phyloP scores from a whole-genome alignment of 1,140 invertebrate genomes.

The Listronotus bonariensis region DNA sequence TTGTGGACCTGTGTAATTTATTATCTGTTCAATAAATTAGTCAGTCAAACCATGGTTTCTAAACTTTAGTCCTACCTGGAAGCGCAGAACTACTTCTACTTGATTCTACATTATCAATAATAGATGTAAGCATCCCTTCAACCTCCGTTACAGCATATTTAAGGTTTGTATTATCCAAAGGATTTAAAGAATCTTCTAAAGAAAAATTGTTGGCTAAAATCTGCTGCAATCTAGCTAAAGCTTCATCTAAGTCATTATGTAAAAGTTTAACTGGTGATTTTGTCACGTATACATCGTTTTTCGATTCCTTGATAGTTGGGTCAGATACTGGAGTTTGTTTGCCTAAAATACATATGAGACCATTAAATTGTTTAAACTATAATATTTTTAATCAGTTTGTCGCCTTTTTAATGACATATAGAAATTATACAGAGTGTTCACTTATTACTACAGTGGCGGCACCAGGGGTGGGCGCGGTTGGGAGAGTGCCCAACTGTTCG shows the following conservation, averaged over 20 bases:
- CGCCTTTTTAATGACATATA: no score
- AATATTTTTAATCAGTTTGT: no score
- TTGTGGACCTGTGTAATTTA: no score
- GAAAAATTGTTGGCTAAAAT: slow-evolving; percentile 65
- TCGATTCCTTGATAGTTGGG: neutral
- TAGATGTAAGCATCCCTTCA: slow-evolving; percentile 63
- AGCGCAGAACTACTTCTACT: slow-evolving; percentile 46
- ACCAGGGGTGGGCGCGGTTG: no score
- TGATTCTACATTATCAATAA: slow-evolving; percentile 59
- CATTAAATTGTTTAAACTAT: no score
- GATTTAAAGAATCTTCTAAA: slow-evolving; percentile 59
- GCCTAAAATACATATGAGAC: no score
- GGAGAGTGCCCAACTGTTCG: no score
- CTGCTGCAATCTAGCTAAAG: slow-evolving; percentile 63
- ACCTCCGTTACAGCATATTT: slow-evolving; percentile 65
- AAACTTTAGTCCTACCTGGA: no score
- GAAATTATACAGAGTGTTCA: no score
- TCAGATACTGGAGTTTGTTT: neutral
- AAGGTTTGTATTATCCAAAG: slow-evolving; percentile 62
- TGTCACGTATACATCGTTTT: slow-evolving; percentile 6
- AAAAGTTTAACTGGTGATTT: slow-evolving; percentile 47
- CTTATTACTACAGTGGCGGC: no score
- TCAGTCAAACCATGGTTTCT: no score
- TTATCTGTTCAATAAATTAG: no score
- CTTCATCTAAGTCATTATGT: slow-evolving; percentile 64